These are phyloP conservation scores for Trididemnum miniatum DNA, from an alignment of 23 tunicate species.

Conservation along the genomic window DNA sequence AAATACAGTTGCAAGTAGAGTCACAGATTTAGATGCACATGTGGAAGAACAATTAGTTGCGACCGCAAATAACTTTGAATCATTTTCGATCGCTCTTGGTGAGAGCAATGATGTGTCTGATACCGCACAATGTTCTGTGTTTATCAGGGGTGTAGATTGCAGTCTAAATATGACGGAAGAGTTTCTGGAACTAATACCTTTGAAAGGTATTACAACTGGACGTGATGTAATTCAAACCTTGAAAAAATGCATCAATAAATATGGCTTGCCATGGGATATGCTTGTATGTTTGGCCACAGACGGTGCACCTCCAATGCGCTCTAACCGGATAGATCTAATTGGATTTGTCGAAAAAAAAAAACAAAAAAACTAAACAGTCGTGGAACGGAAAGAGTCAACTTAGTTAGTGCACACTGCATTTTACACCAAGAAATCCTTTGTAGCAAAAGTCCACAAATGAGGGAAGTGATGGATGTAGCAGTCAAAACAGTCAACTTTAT, in stretches of 20 bases:
- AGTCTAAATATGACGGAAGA: slow-evolving; percentile 39
- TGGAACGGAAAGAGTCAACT: no score
- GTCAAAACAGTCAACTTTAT: no score
- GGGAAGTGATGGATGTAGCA: no score
- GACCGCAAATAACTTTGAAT: slow-evolving; percentile 23
- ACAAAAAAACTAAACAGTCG: no score
- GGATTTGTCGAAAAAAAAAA: no score
- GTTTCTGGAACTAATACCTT: slow-evolving; percentile 44
- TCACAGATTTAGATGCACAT: slow-evolving; percentile 25
- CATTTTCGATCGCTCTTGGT: slow-evolving; percentile 25
- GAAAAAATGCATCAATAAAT: slow-evolving; percentile 33
- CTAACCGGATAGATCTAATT: no score
- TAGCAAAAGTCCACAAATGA: no score
- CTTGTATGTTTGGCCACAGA: no score
- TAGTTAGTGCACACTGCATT: no score
- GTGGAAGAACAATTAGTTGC: neutral
- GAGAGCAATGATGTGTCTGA: slow-evolving; percentile 49
- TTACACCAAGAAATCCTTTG: no score
- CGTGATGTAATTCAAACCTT: slow-evolving; percentile 31
- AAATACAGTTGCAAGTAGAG: slow-evolving; percentile 17
- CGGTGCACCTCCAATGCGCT: no score
- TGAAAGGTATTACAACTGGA: slow-evolving; percentile 50
- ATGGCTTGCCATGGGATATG: no score
- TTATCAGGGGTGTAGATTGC: slow-evolving; percentile 49
- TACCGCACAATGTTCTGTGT: slow-evolving; percentile 41